These are phyloP conservation scores for Speoplatyrhinus poulsoni DNA, from an alignment of 2,113 vertebrate genomes.

Conservation along the genomic window DNA sequence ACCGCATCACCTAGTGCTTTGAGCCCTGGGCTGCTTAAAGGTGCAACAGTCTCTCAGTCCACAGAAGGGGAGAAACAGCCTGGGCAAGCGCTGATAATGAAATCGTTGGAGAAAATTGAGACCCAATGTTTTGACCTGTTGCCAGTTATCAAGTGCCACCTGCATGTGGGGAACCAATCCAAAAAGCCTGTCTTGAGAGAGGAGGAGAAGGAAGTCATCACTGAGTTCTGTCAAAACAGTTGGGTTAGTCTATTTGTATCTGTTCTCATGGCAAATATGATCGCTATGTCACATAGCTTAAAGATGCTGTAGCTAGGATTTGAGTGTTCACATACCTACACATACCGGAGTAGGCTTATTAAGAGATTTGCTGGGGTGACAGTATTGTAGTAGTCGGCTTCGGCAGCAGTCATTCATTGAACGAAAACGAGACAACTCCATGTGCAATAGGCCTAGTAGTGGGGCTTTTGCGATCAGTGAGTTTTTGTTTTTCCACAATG, in stretches of 20 bases:
- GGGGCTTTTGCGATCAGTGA: too few species aligned
- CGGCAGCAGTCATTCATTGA: too few species aligned
- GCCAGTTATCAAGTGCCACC: conserved; percentile 85
- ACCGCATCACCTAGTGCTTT: background rate
- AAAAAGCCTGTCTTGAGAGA: conserved; percentile 86
- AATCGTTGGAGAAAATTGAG: conserved; percentile 78
- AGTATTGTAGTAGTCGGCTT: too few species aligned
- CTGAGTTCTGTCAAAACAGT: conserved; percentile 78
- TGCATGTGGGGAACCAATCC: conserved; percentile 82
- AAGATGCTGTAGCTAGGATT: too few species aligned
- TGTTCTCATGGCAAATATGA: background rate
- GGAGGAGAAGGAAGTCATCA: conserved; percentile 88
- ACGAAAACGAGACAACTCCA: too few species aligned
- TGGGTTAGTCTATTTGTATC: conserved; percentile 71
- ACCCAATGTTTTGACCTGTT: conserved; percentile 85
- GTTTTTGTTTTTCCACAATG: too few species aligned
- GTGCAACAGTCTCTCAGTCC: background rate
- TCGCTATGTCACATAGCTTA: background rate
- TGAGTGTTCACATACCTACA: too few species aligned
- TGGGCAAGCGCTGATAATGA: conserved; percentile 36
- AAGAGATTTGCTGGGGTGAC: too few species aligned
- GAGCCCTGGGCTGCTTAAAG: background rate
- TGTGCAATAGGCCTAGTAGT: too few species aligned
- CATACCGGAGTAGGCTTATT: too few species aligned
- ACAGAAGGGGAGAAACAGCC: conserved; percentile 4